Percentiles rank a stretch among this genome's conserved stretches.
These are phyloP conservation scores for Macropis europaea DNA, from an alignment of 2,888 invertebrate genomes.

Conservation along the genomic window DNA sequence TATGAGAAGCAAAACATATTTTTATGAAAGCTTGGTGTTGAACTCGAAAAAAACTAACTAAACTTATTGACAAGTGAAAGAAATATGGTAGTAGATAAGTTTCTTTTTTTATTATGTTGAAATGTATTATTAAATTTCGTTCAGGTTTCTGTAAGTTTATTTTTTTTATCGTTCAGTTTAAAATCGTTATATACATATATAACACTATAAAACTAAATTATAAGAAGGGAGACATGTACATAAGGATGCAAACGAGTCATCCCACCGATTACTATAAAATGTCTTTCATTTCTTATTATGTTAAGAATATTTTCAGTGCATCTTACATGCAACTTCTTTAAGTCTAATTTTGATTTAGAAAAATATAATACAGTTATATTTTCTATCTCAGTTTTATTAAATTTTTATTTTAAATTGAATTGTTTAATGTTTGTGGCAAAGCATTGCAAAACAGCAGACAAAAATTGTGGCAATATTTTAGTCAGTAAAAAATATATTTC, in stretches of 20 bases:
- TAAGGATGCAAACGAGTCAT: slow-evolving; percentile 36
- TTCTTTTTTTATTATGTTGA: slow-evolving; percentile 31
- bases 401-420: slow-evolving; percentile 1
- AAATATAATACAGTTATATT: not conserved
- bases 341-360: not conserved
- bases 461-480: slow-evolving; percentile 59
- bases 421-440: slow-evolving; percentile 18
- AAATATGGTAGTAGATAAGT: slow-evolving; percentile 34
- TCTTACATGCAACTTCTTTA: not conserved
- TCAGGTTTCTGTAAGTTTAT: slow-evolving; percentile 26
- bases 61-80: slow-evolving; percentile 37
- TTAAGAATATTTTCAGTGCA: slow-evolving; percentile 13
- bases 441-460: slow-evolving; percentile 14
- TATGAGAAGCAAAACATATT: slow-evolving; percentile 73
- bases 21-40: slow-evolving; percentile 73
- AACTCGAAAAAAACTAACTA: slow-evolving; percentile 40
- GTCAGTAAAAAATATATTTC: slow-evolving; percentile 42
- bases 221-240: slow-evolving; percentile 25
- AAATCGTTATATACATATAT: slow-evolving; percentile 21
- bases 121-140: slow-evolving; percentile 12
- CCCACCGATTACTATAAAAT: slow-evolving; percentile 50
- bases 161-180: slow-evolving; percentile 27
- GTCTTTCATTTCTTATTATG: slow-evolving; percentile 27
- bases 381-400: not conserved
- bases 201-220: slow-evolving; percentile 22